phyloP scores from a whole-genome alignment of 2,888 invertebrate species.

The Lapara coniferarum region DNA sequence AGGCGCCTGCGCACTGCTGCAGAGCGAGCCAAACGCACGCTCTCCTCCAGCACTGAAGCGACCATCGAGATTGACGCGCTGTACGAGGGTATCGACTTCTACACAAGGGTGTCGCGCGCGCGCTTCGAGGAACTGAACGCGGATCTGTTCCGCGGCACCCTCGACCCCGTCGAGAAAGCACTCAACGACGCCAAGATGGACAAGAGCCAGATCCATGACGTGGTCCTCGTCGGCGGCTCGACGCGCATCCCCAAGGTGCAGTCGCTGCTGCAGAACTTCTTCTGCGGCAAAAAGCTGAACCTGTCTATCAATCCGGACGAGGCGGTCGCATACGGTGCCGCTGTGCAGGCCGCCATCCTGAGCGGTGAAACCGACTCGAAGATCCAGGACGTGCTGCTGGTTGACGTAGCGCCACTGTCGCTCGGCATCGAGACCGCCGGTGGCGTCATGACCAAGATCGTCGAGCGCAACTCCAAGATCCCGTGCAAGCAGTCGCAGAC shows the following conservation, averaged over 20 bases:
- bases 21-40: slow-evolving; percentile 89
- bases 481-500: slow-evolving; percentile 89
- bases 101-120: slow-evolving; percentile 88
- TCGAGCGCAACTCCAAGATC: slow-evolving; percentile 89
- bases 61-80: slow-evolving; percentile 90
- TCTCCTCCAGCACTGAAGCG: slow-evolving; percentile 90
- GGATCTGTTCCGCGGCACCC: slow-evolving; percentile 88
- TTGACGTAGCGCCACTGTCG: slow-evolving; percentile 86
- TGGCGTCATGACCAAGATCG: slow-evolving; percentile 91
- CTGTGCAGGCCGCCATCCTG: slow-evolving; percentile 89
- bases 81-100: slow-evolving; percentile 87
- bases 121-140: slow-evolving; percentile 90
- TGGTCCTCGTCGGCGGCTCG: slow-evolving; percentile 92
- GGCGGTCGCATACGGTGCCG: slow-evolving; percentile 91
- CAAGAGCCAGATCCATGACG: slow-evolving; percentile 89
- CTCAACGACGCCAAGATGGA: slow-evolving; percentile 91
- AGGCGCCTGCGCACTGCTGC: slow-evolving; percentile 89
- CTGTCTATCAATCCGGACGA: slow-evolving; percentile 92
- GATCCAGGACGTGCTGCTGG: slow-evolving; percentile 86
- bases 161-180: slow-evolving; percentile 91
- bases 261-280: slow-evolving; percentile 88
- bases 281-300: slow-evolving; percentile 88
- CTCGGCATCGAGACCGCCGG: slow-evolving; percentile 91
- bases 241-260: slow-evolving; percentile 92
- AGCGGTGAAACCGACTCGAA: slow-evolving; percentile 88